Conservation (phyloP, 2,113 vertebrate species). For the Salvelinus fontinalis region DNA sequence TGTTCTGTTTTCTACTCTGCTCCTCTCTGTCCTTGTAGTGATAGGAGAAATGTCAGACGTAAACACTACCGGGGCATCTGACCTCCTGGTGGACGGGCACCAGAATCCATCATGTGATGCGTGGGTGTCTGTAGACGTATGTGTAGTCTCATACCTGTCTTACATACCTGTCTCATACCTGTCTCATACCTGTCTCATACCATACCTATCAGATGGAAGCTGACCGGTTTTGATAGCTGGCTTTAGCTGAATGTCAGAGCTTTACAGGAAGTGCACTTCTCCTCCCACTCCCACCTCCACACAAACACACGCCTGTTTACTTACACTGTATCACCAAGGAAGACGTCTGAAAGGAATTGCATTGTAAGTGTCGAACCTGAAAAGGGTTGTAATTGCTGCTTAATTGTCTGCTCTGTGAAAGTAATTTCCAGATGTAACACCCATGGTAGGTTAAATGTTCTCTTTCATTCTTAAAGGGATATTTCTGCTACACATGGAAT, state of each 20-base stretch:
- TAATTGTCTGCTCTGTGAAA: too few species aligned
- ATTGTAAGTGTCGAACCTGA: too few species aligned
- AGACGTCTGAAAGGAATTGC: background rate
- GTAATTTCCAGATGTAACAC: too few species aligned
- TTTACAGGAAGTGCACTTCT: slow-evolving; percentile 2
- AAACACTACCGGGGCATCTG: slow-evolving; percentile 48
- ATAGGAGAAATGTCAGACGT: slow-evolving; percentile 15
- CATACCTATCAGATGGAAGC: slow-evolving; percentile 18
- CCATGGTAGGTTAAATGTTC: too few species aligned
- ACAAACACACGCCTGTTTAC: background rate
- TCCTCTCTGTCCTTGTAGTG: background rate
- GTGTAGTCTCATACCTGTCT: slow-evolving; percentile 23
- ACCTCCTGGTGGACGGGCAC: slow-evolving; percentile 51
- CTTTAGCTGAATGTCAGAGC: slow-evolving; percentile 13
- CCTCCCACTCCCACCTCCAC: background rate
- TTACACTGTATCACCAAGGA: background rate
- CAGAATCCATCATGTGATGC: slow-evolving; percentile 45
- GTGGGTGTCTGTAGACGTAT: slow-evolving; percentile 15
- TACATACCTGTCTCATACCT: slow-evolving; percentile 15
- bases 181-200: slow-evolving; percentile 26
- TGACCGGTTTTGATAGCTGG: slow-evolving; percentile 11
- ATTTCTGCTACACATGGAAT: too few species aligned
- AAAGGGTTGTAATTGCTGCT: too few species aligned
- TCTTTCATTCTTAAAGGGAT: too few species aligned
- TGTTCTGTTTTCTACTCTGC: background rate